Evolutionary conservation across 2,113 vertebrate genomes (phyloP), one percentile per base, ranked within the genome.

Genomic region (Hirundichthys speculiger): DNA sequence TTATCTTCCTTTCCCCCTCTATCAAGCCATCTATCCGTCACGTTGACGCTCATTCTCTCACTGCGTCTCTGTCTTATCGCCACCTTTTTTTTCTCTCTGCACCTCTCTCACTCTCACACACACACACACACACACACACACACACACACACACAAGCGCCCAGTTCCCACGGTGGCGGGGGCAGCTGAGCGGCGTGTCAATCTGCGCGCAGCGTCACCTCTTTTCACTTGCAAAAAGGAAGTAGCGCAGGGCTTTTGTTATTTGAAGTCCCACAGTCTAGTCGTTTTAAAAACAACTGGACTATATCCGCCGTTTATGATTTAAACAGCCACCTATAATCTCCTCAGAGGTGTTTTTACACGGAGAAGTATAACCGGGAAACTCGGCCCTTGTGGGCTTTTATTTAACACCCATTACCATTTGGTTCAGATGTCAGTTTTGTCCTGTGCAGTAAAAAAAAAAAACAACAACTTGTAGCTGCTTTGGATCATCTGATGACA

Each of bases 151-250:
- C 74, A 47, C 81, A 77, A 58, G 71, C 88, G 73, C 87, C 75
- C 84, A 81, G 90, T 93, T 93, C 92, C 91, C 93, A 93, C 92
- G 92, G 88, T 92, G 81, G 66, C 50, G 58, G 75, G 73, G 72
- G 83, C 71, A 70, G 75, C 79, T 54, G 81, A 80, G 77, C 77
- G 64, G 87, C 76, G 83, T 82, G 89, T 88, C 91, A 90, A 85
- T 91, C 88, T 60, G 74, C 69, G 76, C 86, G 52, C 75, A 77
- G 87, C 83, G 84, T 82, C 86, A 88, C 85, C 75, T 90, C 88
- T 86, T 90, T 90, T 87, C 83, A 90, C 78, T 88, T 77, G 82
- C 85, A 80, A 79, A 90, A 78, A 90, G 90, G 93, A 93, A 93
- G 91, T 90, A 67, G 78, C 68, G 64, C 75, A 51, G 75, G 58